Evolutionary conservation across 2,797 vertebrate species (phyloP).

Genomic region (Rhinoraja longicauda): DNA sequence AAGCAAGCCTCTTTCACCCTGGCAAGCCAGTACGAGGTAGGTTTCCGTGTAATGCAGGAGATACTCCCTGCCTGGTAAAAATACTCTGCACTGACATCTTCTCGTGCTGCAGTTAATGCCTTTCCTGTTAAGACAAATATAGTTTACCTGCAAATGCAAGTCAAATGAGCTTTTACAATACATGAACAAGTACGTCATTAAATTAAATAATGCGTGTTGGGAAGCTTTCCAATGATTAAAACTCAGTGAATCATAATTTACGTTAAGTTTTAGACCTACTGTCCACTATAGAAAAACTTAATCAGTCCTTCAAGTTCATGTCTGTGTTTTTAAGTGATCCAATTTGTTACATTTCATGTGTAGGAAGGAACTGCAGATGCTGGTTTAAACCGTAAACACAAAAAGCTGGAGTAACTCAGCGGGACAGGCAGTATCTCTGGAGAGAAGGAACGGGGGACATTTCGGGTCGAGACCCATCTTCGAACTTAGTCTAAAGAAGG

Average conservation of each 20-base stretch:
- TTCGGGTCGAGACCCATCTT: no score
- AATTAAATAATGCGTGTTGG: background rate
- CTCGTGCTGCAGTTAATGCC: background rate
- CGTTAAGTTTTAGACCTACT: background rate
- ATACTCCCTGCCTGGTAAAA: background rate
- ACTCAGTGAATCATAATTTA: background rate
- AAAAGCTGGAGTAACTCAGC: no score
- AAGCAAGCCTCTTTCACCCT: constrained; percentile 45
- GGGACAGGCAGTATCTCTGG: no score
- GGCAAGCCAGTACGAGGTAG: constrained; percentile 54
- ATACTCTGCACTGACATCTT: background rate
- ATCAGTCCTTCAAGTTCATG: no score
- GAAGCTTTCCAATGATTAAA: background rate
- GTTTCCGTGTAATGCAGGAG: background rate
- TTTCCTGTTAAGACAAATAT: background rate
- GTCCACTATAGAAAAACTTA: background rate
- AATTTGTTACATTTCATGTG: no score
- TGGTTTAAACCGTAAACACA: no score
- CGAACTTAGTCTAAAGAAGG: no score
- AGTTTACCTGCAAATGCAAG: background rate
- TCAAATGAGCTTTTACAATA: background rate
- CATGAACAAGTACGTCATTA: background rate
- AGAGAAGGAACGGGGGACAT: no score
- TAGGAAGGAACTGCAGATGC: no score
- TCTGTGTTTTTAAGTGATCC: no score